Base-by-base conservation (phyloP, 2,113 vertebrate genomes). In the Hippoglossus stenolepis region DNA sequence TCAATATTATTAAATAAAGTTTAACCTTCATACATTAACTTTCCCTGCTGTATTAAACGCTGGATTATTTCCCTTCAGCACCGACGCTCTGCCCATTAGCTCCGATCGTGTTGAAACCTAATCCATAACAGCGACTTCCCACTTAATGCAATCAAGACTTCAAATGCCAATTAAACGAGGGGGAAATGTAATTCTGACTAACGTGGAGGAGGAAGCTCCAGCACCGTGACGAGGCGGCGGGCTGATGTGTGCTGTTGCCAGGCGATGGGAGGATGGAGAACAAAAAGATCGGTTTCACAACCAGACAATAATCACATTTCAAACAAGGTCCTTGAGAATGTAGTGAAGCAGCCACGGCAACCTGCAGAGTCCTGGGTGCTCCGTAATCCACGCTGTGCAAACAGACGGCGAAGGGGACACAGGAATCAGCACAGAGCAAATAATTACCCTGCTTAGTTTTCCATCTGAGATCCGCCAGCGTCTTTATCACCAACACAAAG, bases 11-110 rank as follows among this genome's bases (percentile, higher is more conserved):
- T 47, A 31, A 59, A 18, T 23, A 61, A 5, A 23, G 28, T 85
- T 73, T 62, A 62, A 82, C 60, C 75, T 71, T 72, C 62, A 77
- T 24, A 23, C 75, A 57, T 69, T 78, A 0, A 81, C 56, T 26
- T 31, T 64, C 62, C 51, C 54, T 2, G 38, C 20, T 9, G 6
- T 51, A 2, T 31, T 49, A 62, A 63, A 73, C 24, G 54, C 1
- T 12, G 66, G 31, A 54, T 80, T 65, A 58, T 26, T 45, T 45
- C 53, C 53, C 53, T 53, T n/a, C 8, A 53, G 51, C 2, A 53
- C 6, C 2, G 20, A 53, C 0, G 51, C 51, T 15, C 3, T 17
- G 13, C 45, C 45, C 45, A 47, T 47, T 47, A 47, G 45, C 45
- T 47, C 45, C 6, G 15, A 17, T 47, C 45, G 45, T 7, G 45